phyloP scores from a whole-genome alignment of 1,140 invertebrate genomes.

The Diabrotica undecimpunctata region DNA sequence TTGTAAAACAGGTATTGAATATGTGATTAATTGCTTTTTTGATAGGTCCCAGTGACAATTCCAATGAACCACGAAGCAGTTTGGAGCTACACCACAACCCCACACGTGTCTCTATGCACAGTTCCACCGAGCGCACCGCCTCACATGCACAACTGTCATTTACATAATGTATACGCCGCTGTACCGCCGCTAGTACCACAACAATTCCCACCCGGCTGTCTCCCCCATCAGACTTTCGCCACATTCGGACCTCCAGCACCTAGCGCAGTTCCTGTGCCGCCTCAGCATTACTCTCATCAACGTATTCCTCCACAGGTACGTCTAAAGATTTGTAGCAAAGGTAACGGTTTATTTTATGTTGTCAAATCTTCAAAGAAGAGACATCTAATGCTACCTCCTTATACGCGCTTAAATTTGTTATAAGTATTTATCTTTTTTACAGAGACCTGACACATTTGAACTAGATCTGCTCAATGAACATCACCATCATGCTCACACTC shows the following conservation, averaged over 20 bases:
- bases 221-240: constrained; percentile 23
- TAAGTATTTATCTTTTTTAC: neutral
- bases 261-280: constrained; percentile 20
- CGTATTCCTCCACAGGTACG: constrained; percentile 39
- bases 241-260: constrained; percentile 13
- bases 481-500: constrained; percentile 27
- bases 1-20: constrained; percentile 12
- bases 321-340: too few relatives aligned
- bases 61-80: constrained; percentile 56
- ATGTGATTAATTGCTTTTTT: constrained; percentile 7
- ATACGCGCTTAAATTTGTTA: too few relatives aligned
- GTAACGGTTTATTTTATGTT: too few relatives aligned
- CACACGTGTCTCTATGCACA: constrained; percentile 52
- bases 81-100: constrained; percentile 51
- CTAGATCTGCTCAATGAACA: constrained; percentile 44
- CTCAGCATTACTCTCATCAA: constrained; percentile 28
- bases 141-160: constrained; percentile 52
- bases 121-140: constrained; percentile 48
- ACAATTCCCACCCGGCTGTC: constrained; percentile 6
- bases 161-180: constrained; percentile 47
- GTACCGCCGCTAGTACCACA: constrained; percentile 24
- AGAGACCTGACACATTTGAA: constrained; percentile 42
- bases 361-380: too few relatives aligned
- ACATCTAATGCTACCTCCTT: too few relatives aligned
- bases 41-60: constrained; percentile 58